Conservation (phyloP, 2,797 vertebrate species). For the Coregonus sp. region DNA sequence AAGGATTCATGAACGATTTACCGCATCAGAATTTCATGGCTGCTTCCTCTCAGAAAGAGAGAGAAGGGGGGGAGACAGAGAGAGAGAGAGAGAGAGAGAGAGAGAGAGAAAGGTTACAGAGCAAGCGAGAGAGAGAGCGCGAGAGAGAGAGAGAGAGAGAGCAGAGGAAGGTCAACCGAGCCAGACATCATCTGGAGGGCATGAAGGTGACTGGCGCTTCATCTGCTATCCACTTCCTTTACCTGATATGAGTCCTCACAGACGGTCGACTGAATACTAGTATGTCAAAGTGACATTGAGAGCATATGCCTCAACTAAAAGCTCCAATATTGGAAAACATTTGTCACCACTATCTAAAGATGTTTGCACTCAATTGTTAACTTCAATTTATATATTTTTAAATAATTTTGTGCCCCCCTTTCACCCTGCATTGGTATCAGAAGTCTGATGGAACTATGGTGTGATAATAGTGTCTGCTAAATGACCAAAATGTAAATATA, state of each 20-base stretch:
- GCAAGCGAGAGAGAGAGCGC: background rate
- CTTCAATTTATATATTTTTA: too few relatives aligned
- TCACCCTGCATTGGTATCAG: too few relatives aligned
- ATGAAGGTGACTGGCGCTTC: background rate
- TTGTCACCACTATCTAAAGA: background rate
- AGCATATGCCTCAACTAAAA: background rate
- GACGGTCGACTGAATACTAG: background rate
- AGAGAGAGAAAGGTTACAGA: background rate
- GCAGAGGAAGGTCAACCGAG: slow-evolving; percentile 12
- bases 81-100: background rate
- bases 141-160: background rate
- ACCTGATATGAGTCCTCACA: background rate
- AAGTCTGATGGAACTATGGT: too few relatives aligned
- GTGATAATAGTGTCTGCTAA: too few relatives aligned
- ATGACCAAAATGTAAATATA: too few relatives aligned
- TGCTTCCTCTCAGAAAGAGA: slow-evolving; percentile 43
- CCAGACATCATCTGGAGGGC: slow-evolving; percentile 1
- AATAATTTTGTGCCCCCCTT: too few relatives aligned
- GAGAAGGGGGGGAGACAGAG: background rate
- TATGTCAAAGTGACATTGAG: background rate
- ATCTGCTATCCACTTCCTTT: background rate
- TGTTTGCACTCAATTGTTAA: too few relatives aligned
- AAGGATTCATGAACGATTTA: slow-evolving; percentile 85
- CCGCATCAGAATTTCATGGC: slow-evolving; percentile 80
- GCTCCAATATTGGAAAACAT: background rate